Evolutionary conservation across 2,888 invertebrate genomes (phyloP).

Genomic region (Heliconius sara): DNA sequence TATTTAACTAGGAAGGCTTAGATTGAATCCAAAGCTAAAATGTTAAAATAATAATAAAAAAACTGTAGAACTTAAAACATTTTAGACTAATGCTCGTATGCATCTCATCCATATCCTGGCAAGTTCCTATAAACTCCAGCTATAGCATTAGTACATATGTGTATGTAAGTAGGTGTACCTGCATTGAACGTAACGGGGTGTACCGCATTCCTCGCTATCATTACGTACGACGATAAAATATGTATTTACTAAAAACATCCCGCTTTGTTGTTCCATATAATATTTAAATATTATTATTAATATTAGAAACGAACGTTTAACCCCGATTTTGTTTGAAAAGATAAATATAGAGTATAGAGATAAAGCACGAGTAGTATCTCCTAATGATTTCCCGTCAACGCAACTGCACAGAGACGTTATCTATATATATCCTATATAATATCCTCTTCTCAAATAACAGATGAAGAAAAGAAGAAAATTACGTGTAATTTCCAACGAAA

Average conservation of each 20-base stretch:
- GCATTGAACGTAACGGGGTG: slow-evolving; percentile 24
- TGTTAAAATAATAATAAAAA: no score
- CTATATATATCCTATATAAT: background rate
- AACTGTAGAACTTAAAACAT: no score
- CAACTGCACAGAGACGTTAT: slow-evolving; percentile 3
- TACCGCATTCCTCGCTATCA: slow-evolving; percentile 25
- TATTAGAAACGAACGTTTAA: background rate
- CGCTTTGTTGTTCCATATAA: slow-evolving; percentile 25
- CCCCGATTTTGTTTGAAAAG: background rate
- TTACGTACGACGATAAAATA: slow-evolving; percentile 22
- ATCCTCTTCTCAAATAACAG: background rate
- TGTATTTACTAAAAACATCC: slow-evolving; percentile 2
- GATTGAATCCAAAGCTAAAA: no score
- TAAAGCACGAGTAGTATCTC: background rate
- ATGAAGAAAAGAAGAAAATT: slow-evolving; percentile 29
- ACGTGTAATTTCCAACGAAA: background rate
- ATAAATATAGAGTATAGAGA: background rate
- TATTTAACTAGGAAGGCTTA: no score
- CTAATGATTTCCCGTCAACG: slow-evolving; percentile 42
- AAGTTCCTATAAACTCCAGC: slow-evolving; percentile 4
- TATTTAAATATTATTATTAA: slow-evolving; percentile 11
- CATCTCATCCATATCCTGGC: background rate
- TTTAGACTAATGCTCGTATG: background rate
- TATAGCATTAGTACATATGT: background rate
- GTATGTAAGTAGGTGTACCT: background rate